phyloP scores from a whole-genome alignment of 2,888 invertebrate species.

The Mythimna pallens region DNA sequence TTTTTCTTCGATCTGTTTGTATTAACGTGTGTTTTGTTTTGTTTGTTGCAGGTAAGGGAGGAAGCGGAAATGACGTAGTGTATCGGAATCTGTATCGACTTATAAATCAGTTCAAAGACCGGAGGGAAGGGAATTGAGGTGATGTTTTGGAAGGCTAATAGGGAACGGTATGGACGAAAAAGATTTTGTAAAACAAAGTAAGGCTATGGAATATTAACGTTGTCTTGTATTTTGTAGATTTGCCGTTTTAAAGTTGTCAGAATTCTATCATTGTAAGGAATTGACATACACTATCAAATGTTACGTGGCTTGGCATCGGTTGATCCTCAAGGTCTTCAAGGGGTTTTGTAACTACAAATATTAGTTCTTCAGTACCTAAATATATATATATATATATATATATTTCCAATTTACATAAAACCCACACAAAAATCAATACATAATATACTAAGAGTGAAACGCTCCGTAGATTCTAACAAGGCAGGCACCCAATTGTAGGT shows the following conservation, averaged over 20 bases:
- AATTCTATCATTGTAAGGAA: too few species aligned
- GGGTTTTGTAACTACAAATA: neutral
- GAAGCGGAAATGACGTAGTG: constrained; percentile 68
- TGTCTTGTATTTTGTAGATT: too few species aligned
- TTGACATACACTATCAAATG: neutral
- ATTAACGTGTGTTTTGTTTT: constrained; percentile 79
- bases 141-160: neutral
- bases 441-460: neutral
- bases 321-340: neutral
- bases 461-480: constrained; percentile 22
- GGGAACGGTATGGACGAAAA: neutral
- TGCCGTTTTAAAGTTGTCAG: too few species aligned
- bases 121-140: neutral
- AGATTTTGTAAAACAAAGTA: neutral
- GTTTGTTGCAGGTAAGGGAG: constrained; percentile 84
- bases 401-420: neutral
- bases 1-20: constrained; percentile 73
- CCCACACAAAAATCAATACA: constrained; percentile 22
- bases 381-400: neutral
- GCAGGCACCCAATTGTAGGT: constrained; percentile 36
- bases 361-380: neutral
- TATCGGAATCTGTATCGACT: constrained; percentile 61
- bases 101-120: constrained; percentile 53
- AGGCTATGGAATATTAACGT: too few species aligned
- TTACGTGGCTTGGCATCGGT: neutral